phyloP scores from a whole-genome alignment of 2,113 vertebrate genomes.

The Hyperoodon ampullatus region DNA sequence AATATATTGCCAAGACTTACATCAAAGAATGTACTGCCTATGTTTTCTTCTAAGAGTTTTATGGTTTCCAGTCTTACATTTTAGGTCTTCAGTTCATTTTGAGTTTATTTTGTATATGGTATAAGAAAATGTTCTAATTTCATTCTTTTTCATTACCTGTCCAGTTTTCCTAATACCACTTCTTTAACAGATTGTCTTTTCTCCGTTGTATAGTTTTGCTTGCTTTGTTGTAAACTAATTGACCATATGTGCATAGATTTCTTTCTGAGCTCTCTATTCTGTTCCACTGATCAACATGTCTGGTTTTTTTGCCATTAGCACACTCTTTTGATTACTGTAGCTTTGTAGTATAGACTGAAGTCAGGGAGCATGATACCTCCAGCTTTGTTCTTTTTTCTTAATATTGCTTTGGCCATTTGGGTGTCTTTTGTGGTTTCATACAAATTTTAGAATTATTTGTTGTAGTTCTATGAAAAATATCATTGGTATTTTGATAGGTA shows the following conservation, averaged over 20 bases:
- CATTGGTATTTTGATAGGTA: neutral
- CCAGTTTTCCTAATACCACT: neutral
- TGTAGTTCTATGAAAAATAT: neutral
- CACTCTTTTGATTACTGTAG: neutral
- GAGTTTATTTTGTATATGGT: neutral
- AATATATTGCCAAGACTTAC: neutral
- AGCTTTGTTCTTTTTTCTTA: neutral
- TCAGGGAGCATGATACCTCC: neutral
- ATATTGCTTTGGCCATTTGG: neutral
- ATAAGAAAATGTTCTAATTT: neutral
- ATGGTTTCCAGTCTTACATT: neutral
- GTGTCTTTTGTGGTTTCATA: neutral
- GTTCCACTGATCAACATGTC: neutral
- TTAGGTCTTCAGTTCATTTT: neutral
- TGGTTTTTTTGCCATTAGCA: neutral
- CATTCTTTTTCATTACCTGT: neutral
- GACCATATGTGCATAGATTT: neutral
- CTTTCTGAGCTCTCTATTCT: neutral
- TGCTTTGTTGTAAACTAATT: neutral
- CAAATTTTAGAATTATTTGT: neutral
- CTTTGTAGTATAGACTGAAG: neutral
- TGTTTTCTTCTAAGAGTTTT: neutral
- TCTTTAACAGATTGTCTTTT: neutral
- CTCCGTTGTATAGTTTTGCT: neutral
- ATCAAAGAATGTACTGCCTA: neutral